These are phyloP conservation scores for Bedellia somnulentella DNA, from an alignment of 2,888 invertebrate genomes.

Conservation along the genomic window DNA sequence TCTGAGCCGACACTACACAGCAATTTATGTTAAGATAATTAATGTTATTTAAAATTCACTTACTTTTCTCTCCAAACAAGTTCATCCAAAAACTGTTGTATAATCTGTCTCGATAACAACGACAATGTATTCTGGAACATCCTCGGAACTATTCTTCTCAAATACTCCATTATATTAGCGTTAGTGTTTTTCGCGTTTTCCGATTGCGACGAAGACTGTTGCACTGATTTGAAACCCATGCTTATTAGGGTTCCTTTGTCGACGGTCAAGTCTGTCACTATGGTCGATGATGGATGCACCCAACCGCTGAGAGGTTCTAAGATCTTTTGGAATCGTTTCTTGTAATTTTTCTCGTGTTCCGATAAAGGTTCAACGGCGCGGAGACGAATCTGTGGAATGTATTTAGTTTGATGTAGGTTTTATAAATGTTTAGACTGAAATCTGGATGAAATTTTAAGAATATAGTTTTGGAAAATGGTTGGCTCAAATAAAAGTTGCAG, in stretches of 20 bases:
- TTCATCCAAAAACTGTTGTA: conserved; percentile 89
- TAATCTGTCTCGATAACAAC: conserved; percentile 78
- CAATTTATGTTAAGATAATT: too few relatives aligned
- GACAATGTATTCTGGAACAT: conserved; percentile 91
- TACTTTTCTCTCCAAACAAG: conserved; percentile 81
- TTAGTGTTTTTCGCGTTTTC: conserved; percentile 63
- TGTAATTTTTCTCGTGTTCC: conserved; percentile 77
- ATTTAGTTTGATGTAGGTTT: too few relatives aligned
- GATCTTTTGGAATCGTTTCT: conserved; percentile 80
- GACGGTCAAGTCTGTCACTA: conserved; percentile 82
- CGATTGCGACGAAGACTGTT: conserved; percentile 61
- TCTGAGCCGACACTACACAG: too few relatives aligned
- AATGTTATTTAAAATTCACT: too few relatives aligned
- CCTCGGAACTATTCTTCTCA: conserved; percentile 81
- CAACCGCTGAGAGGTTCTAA: conserved; percentile 76
- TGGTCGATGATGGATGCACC: conserved; percentile 77
- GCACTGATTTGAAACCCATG: conserved; percentile 79
- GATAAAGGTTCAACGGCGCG: conserved; percentile 81
- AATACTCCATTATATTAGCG: conserved; percentile 83
- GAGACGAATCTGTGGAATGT: conserved; percentile 65
- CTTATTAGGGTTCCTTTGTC: conserved; percentile 73
- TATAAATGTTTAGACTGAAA: background rate
- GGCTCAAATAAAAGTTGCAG: too few relatives aligned
- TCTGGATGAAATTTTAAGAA: background rate
- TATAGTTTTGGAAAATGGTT: too few relatives aligned